Evolutionary conservation across 1,140 invertebrate genomes (phyloP).

Genomic region (Manduca sexta): DNA sequence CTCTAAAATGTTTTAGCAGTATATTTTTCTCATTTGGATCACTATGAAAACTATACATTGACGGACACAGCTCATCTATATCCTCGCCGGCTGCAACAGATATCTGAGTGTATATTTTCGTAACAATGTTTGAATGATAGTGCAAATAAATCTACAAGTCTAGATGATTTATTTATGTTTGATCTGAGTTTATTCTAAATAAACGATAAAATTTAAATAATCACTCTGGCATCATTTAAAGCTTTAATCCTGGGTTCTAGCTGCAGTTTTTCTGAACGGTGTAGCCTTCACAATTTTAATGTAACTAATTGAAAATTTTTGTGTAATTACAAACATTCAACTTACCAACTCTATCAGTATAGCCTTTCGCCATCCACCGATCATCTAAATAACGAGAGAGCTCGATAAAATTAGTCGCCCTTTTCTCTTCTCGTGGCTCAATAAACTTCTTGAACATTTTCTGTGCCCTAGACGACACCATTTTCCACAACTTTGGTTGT

Average conservation of each 20-base stretch:
- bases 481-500: constrained; percentile 86
- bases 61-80: constrained; percentile 87
- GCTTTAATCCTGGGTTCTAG: no score
- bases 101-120: background rate
- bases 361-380: constrained; percentile 85
- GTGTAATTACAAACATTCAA: no score
- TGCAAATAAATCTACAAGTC: no score
- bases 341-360: constrained; percentile 76
- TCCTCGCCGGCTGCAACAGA: constrained; percentile 75
- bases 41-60: constrained; percentile 93
- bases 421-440: constrained; percentile 82
- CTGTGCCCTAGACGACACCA: constrained; percentile 85
- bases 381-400: constrained; percentile 84
- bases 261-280: no score
- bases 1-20: constrained; percentile 82
- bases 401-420: constrained; percentile 78
- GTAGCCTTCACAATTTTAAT: no score
- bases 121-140: background rate
- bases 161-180: no score
- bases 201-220: no score
- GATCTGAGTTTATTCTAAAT: no score
- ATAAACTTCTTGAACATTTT: constrained; percentile 87
- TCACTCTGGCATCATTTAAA: no score
- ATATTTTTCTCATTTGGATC: constrained; percentile 90
- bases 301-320: no score